Conservation (phyloP, 2,888 invertebrate species). For the Pyrrhosoma nymphula region DNA sequence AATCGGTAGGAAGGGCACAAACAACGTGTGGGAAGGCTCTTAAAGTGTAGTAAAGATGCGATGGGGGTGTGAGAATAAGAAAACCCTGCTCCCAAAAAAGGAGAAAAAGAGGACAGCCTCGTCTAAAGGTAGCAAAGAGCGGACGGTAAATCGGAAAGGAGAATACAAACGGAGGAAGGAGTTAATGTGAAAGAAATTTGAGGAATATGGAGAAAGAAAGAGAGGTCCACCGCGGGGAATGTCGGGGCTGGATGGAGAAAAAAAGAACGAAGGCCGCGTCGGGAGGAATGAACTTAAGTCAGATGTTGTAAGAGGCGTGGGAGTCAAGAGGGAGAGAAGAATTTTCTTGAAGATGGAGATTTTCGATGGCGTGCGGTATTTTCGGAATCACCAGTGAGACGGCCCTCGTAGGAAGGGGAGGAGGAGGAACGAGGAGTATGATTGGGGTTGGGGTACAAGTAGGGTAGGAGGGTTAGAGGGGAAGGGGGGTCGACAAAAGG, state of each 20-base stretch:
- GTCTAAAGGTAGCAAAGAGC: background rate
- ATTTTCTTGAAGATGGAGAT: conserved; percentile 19
- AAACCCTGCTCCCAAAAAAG: no score
- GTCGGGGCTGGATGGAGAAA: background rate
- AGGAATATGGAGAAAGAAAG: background rate
- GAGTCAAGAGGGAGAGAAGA: background rate
- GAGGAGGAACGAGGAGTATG: background rate
- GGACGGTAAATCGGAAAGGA: background rate
- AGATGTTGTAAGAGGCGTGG: background rate
- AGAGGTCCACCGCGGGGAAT: background rate
- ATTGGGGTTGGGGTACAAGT: background rate
- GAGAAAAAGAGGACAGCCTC: background rate
- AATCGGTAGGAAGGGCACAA: no score
- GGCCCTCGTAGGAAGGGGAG: background rate
- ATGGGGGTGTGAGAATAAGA: no score
- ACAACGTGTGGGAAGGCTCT: no score
- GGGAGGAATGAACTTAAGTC: background rate
- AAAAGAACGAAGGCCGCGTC: no score
- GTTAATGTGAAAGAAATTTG: background rate
- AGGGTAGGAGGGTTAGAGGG: background rate
- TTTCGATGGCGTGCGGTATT: conserved; percentile 15
- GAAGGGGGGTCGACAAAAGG: background rate
- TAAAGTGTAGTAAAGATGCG: no score
- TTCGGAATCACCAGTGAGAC: background rate
- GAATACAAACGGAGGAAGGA: background rate